Conservation (phyloP, 2,797 vertebrate species). For the Spatula versicolor region DNA sequence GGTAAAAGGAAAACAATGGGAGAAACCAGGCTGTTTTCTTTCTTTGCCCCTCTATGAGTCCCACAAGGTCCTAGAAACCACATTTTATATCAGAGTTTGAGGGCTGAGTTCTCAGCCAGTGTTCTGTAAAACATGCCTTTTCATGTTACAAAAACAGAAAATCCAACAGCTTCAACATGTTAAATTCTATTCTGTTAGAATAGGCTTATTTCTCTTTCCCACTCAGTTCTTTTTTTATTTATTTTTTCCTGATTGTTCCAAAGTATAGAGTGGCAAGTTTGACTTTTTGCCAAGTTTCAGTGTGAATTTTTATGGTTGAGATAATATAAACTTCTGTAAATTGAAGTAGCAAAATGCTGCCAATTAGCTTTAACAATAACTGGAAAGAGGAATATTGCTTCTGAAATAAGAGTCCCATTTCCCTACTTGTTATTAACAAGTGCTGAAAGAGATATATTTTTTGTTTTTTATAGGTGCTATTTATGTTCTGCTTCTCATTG, state of each 20-base stretch:
- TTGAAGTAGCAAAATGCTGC: slow-evolving; percentile 2
- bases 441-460: slow-evolving; percentile 6
- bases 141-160: slow-evolving; percentile 10
- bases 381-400: not conserved
- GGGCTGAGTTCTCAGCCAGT: not conserved
- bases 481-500: not conserved
- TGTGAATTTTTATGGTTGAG: slow-evolving; percentile 23
- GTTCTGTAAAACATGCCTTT: slow-evolving; percentile 14
- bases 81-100: slow-evolving; percentile 30
- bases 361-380: slow-evolving; percentile 37
- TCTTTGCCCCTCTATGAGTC: not conserved
- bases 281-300: not conserved
- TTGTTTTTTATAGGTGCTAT: not conserved
- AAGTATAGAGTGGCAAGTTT: not conserved
- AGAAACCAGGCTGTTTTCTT: not conserved
- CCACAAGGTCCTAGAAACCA: not conserved
- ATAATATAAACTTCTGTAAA: slow-evolving; percentile 39
- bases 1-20: not conserved
- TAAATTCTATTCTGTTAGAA: not conserved
- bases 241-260: not conserved
- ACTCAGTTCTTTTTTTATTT: not conserved
- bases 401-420: slow-evolving; percentile 5
- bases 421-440: not conserved
- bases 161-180: not conserved
- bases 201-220: not conserved